Conservation (phyloP, 1,140 invertebrate species). For the Drosophila funebris region DNA sequence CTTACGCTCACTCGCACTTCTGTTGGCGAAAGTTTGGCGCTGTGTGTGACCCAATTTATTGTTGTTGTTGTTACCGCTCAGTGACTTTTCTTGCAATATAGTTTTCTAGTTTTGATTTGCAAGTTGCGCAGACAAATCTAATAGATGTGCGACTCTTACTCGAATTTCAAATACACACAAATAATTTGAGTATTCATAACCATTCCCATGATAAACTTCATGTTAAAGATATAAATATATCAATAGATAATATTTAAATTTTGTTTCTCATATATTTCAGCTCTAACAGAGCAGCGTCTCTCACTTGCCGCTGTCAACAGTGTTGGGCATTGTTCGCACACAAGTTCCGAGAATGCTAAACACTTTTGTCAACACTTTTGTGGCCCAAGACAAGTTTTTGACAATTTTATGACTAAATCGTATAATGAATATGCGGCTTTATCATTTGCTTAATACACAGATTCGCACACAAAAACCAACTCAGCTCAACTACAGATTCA, state of each 20-base stretch:
- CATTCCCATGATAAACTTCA: no score
- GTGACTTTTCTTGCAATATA: slow-evolving; percentile 51
- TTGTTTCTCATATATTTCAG: no score
- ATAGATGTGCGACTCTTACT: neutral
- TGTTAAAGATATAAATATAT: no score
- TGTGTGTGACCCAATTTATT: slow-evolving; percentile 60
- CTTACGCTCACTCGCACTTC: neutral
- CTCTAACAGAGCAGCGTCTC: neutral
- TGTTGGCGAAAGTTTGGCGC: slow-evolving; percentile 47
- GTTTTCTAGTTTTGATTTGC: slow-evolving; percentile 17
- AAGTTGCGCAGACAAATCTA: slow-evolving; percentile 28
- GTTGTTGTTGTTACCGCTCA: slow-evolving; percentile 46
- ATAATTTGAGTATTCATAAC: no score
- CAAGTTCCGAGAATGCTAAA: slow-evolving; percentile 44
- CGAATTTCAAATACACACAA: neutral
- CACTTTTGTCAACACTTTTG: slow-evolving; percentile 58
- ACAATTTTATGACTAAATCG: slow-evolving; percentile 42
- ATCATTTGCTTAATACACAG: slow-evolving; percentile 11
- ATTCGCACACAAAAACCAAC: neutral
- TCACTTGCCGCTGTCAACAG: neutral
- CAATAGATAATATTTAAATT: no score
- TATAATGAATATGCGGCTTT: slow-evolving; percentile 30
- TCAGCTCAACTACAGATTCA: neutral
- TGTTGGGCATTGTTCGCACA: slow-evolving; percentile 43
- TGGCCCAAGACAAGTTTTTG: slow-evolving; percentile 12